Evolutionary conservation across 2,888 invertebrate genomes (phyloP).

Genomic region (Sipunculus nudus): DNA sequence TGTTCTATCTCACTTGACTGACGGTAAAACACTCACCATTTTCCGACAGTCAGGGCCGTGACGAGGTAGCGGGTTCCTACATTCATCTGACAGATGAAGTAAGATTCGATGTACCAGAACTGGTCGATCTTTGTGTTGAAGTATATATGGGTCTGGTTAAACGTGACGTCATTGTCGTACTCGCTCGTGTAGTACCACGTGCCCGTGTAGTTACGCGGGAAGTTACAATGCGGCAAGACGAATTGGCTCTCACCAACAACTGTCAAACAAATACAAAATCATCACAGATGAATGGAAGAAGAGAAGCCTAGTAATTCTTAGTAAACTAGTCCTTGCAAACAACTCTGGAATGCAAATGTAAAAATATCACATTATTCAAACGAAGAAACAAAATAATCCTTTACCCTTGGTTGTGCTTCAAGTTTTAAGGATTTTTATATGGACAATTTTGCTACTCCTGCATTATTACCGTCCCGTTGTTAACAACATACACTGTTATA

Average conservation of each 20-base stretch:
- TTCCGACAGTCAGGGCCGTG: slow-evolving; percentile 95
- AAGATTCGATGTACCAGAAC: slow-evolving; percentile 75
- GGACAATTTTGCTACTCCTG: too few species aligned
- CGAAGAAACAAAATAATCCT: too few species aligned
- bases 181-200: slow-evolving; percentile 98
- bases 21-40: slow-evolving; percentile 73
- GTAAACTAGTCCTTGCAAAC: too few species aligned
- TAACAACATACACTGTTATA: too few species aligned
- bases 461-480: too few species aligned
- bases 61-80: slow-evolving; percentile 92
- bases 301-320: too few species aligned
- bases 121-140: slow-evolving; percentile 95
- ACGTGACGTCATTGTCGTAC: slow-evolving; percentile 85
- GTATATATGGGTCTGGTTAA: slow-evolving; percentile 95
- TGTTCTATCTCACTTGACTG: background rate
- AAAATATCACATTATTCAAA: too few species aligned
- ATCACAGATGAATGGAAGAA: too few species aligned
- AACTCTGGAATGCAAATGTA: too few species aligned
- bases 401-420: too few species aligned
- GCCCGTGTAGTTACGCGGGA: slow-evolving; percentile 93
- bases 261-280: too few species aligned
- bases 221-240: slow-evolving; percentile 81
- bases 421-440: too few species aligned
- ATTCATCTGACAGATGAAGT: slow-evolving; percentile 93
- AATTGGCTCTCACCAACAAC: slow-evolving; percentile 37